These are phyloP conservation scores for Macquaria australasica DNA, from an alignment of 2,113 vertebrate genomes.

Conservation along the genomic window DNA sequence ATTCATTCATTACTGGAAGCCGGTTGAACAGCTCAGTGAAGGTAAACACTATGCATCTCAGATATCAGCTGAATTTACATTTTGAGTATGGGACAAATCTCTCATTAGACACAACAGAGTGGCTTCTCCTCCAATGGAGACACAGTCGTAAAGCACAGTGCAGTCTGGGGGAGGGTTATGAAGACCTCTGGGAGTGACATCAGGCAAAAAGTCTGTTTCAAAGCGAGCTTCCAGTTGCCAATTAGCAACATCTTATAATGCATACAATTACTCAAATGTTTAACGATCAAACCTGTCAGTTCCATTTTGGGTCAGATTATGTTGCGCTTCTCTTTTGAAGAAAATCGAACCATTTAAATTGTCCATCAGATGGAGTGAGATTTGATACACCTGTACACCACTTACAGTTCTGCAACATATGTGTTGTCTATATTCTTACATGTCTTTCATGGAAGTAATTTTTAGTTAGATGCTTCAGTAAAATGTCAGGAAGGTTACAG, in stretches of 20 bases:
- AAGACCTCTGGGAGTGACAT: slow-evolving; percentile 41
- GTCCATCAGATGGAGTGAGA: neutral
- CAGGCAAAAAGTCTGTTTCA: slow-evolving; percentile 17
- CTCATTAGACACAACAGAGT: slow-evolving; percentile 74
- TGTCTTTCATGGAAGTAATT: neutral
- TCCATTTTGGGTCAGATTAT: neutral
- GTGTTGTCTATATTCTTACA: neutral
- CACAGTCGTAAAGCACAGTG: slow-evolving; percentile 58
- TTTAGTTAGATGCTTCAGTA: neutral
- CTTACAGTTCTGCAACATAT: neutral
- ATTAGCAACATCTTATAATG: slow-evolving; percentile 39
- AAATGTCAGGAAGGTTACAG: neutral
- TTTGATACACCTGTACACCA: neutral
- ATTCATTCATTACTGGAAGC: slow-evolving; percentile 56
- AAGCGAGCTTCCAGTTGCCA: slow-evolving; percentile 28
- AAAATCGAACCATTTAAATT: slow-evolving; percentile 5
- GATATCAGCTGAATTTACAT: slow-evolving; percentile 52
- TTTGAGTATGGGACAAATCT: slow-evolving; percentile 38
- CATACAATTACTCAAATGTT: slow-evolving; percentile 22
- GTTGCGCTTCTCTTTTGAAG: neutral
- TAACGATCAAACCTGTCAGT: neutral
- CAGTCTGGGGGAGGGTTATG: slow-evolving; percentile 57
- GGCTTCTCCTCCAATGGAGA: slow-evolving; percentile 60
- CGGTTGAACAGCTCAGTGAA: slow-evolving; percentile 37
- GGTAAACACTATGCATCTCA: slow-evolving; percentile 69